Base-by-base conservation (phyloP, 1,140 invertebrate species). In the Anastrepha ludens region DNA sequence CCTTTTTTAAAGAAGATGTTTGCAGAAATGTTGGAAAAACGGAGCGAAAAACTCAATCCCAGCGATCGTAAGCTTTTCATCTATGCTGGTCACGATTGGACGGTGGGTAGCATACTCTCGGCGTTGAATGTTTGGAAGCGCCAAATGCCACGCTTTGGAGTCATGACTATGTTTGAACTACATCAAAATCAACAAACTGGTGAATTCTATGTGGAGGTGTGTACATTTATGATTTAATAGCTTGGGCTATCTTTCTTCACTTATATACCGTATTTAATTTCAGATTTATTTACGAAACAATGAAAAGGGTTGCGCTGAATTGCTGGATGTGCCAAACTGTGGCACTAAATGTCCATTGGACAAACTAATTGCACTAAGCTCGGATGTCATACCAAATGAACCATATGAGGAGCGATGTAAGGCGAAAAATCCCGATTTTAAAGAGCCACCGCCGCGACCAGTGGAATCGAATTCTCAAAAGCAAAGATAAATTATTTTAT, bases 21-120 rank as follows among this genome's bases (percentile, higher is more conserved):
- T 3, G 89, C 92, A 1, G 95, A 96, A 89, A 96, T 95, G 94
- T 90, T 94, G 65, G 90, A 93, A 15, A 95, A 95, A 92, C 90
- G 91, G 7, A 90, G 94, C 2, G 93, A 91, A 17, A 94, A 87
- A 5, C 89, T 95, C 13, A 92, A 93, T 29, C 95, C 94, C 6
- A 88, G 91, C 15, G 89, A 93, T n/a, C 93, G 94, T 9, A 96
- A 96, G 91, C 94, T 97, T 88, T 96, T 94, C 87, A 94, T 96
- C 86, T 97, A 96, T 89, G 94, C 95, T 3, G 96, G 96, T 4
- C 97, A 98, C 90, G 97, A 98, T 91, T 96, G 95, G 2, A 97
- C 96, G 2, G 93, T 98, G 13, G 94, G 95, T 0, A 96, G 96
- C 89, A 90, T 97, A 9, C 91, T 97, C 47, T 92, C 94, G 9